phyloP scores from a whole-genome alignment of 2,888 invertebrate genomes.

The Venustoraphidia nigricollis region DNA sequence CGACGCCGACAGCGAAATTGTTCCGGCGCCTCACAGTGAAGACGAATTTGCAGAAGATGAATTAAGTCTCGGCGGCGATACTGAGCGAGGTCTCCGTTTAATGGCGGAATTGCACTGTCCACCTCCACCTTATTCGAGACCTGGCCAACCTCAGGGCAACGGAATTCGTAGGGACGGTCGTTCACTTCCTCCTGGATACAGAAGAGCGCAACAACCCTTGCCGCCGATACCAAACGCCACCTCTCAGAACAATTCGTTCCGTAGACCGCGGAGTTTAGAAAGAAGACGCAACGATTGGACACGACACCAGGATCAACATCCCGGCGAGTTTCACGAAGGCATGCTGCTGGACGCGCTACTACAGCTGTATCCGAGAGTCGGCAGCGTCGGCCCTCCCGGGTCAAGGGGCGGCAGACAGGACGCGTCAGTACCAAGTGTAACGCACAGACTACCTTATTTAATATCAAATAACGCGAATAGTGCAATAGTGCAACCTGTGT shows the following conservation, averaged over 20 bases:
- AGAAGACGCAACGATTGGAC: slow-evolving; percentile 26
- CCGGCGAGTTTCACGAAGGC: slow-evolving; percentile 67
- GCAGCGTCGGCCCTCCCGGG: slow-evolving; percentile 39
- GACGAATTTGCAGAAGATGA: slow-evolving; percentile 80
- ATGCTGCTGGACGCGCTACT: slow-evolving; percentile 58
- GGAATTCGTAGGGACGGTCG: slow-evolving; percentile 34
- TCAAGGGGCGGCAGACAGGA: slow-evolving; percentile 7
- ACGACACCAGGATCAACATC: slow-evolving; percentile 35
- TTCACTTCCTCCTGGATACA: slow-evolving; percentile 36
- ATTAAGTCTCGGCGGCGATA: slow-evolving; percentile 40
- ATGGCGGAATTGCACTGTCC: slow-evolving; percentile 23
- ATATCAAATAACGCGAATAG: slow-evolving; percentile 18
- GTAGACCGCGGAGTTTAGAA: slow-evolving; percentile 27
- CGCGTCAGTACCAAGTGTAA: slow-evolving; percentile 15
- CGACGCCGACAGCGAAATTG: slow-evolving; percentile 40
- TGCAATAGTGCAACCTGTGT: slow-evolving; percentile 16
- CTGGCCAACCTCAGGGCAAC: slow-evolving; percentile 24
- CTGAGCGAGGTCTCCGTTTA: slow-evolving; percentile 17
- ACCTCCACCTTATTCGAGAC: slow-evolving; percentile 23
- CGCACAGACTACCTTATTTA: slow-evolving; percentile 23
- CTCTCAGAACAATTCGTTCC: slow-evolving; percentile 4
- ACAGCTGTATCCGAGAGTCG: slow-evolving; percentile 56
- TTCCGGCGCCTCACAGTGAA: slow-evolving; percentile 52
- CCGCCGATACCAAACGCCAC: slow-evolving; percentile 38
- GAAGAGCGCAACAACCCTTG: slow-evolving; percentile 40